Evolutionary conservation across 2,797 vertebrate genomes (phyloP), one percentile per base, ranked within the genome.

Genomic region (Lepus townsendii): DNA sequence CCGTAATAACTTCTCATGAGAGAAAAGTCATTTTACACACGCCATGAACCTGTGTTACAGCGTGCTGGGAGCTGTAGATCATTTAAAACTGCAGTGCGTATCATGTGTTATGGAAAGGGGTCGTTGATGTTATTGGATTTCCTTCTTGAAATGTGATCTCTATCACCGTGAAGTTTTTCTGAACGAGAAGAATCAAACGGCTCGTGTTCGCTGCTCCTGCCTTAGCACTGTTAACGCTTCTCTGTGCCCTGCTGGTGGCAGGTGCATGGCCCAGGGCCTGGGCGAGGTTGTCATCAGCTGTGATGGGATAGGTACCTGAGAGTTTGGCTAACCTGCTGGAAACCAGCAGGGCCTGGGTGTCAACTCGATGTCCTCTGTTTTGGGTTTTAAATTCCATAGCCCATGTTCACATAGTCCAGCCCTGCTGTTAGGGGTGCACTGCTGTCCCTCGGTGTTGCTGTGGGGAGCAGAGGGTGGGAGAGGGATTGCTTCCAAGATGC

Each of bases 141-240:
- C 66, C 79, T 91, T 87, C 83, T 93, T 65, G 80, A 96, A 84
- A 91, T 32, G 9, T 77, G 35, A 80, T 63, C 79, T 77, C 1
- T 20, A 17, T 38, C 80, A 57, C 54, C 38, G 4, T 30, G 27
- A 66, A 13, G 47, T 86, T 85, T 90, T 83, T 60, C 78, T 65
- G 66, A 60, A 47, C 42, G 47, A 2, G 27, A 68, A 82, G 63
- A 65, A 32, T 83, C 57, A 42, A 66, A 47, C 35, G 30, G 35
- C 71, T 35, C 47, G 2, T 1, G 3, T 42, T 71, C 10, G 0
- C 22, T 26, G n/a, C 17, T 9, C 32, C 71, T 83, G 32, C 38
- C 47, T 54, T 83, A 3, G 24, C 77, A 24, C 24, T 0, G 0
- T 38, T 54, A 6, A 17, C 5, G 1, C 1, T 73, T 62, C 80